Evolutionary conservation across 2,113 vertebrate genomes (phyloP), one percentile per base, ranked within the genome.

Genomic region (Thinocorus orbignyianus): DNA sequence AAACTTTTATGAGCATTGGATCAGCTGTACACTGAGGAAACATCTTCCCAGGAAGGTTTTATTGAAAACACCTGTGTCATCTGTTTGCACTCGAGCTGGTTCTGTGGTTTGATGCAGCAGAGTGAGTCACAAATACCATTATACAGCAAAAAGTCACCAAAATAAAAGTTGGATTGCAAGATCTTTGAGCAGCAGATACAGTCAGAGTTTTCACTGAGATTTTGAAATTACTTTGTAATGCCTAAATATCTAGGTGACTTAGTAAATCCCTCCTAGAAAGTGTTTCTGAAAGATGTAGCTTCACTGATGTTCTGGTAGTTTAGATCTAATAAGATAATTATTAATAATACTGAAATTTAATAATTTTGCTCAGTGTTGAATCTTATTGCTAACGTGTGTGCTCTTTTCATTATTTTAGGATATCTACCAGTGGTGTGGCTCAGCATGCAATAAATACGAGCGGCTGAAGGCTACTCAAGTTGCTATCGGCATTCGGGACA

Each of bases 381-480:
- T 93, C 26, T 51, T 74, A 10, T 35, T 48, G 30, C 60, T 86
- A 68, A 95, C 35, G 6, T 14, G 13, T 86, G 33, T 79, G 3
- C 73, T n/a, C 23, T 69, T 74, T 52, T 70, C 9, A 96, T 79
- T 95, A 5, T 96, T 97, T 42, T 70, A 99, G 99, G 97, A 96
- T 39, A 99, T 99, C 92, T 99, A 98, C 81, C 99, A 99, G 78
- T 99, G 99, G 99, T 99, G 99, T 94, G 99, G 99, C 64, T 98
- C 98, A 17, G 97, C 98, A 0, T 99, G 98, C 93, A 99, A 99
- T 95, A 99, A 98, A 79, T 99, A 98, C 3, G 99, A 99, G 89
- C 96, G 98, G 30, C 96, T 99, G 91, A 99, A 99, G 93, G 99
- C 99, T 37, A 94, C 95, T 8, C 99, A 99, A 69, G 98, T 99